Evolutionary conservation across 2,888 invertebrate genomes (phyloP).

Genomic region (Herminia tarsipennalis): DNA sequence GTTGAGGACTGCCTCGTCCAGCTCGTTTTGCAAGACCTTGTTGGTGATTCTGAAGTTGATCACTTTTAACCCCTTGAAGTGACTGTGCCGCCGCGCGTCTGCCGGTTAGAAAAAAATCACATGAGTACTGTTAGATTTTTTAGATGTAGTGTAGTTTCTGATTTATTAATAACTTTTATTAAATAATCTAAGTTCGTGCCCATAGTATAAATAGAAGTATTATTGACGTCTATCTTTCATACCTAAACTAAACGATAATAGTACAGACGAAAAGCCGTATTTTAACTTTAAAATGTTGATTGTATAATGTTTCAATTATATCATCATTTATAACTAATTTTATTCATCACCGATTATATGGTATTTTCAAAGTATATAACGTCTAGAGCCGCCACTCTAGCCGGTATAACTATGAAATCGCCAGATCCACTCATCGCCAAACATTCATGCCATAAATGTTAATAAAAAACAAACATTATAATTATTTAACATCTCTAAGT

Average conservation of each 20-base stretch:
- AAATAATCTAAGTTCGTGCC: slow-evolving; percentile 26
- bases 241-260: no score
- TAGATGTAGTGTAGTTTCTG: neutral
- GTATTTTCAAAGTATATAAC: slow-evolving; percentile 51
- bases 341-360: slow-evolving; percentile 32
- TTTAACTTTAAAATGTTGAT: neutral
- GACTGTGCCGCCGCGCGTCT: slow-evolving; percentile 89
- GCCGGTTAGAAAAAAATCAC: slow-evolving; percentile 45
- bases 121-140: neutral
- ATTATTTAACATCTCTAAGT: neutral
- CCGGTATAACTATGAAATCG: slow-evolving; percentile 52
- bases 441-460: slow-evolving; percentile 42
- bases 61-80: slow-evolving; percentile 88
- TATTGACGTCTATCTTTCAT: no score
- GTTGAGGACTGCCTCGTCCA: slow-evolving; percentile 89
- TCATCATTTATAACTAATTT: slow-evolving; percentile 35
- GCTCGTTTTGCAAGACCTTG: slow-evolving; percentile 89
- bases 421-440: slow-evolving; percentile 42
- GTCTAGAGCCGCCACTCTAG: slow-evolving; percentile 75
- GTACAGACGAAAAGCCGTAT: no score
- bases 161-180: neutral
- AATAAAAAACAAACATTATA: slow-evolving; percentile 24
- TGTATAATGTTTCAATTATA: slow-evolving; percentile 31
- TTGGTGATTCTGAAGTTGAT: slow-evolving; percentile 90
- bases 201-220: slow-evolving; percentile 12